Conservation (phyloP, 2,888 invertebrate genomes). For the Lasioglossum morio region DNA sequence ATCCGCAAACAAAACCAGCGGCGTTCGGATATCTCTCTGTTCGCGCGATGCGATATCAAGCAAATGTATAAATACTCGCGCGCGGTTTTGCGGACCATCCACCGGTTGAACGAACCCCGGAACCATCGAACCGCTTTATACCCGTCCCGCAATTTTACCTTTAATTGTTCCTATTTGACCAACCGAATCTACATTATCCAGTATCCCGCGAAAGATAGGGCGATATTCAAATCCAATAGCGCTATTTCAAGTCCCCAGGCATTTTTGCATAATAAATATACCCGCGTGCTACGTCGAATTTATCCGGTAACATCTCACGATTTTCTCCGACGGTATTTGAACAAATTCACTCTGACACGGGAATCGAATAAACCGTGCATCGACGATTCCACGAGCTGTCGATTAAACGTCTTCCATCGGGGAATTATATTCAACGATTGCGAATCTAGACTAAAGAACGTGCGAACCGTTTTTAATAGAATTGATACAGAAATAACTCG, state of each 20-base stretch:
- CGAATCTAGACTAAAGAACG: background rate
- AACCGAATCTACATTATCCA: background rate
- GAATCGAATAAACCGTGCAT: background rate
- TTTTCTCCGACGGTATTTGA: background rate
- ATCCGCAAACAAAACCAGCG: slow-evolving; percentile 53
- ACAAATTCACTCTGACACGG: background rate
- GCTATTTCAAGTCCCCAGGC: background rate
- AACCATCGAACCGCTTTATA: slow-evolving; percentile 5
- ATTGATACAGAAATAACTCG: background rate
- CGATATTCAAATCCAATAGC: background rate
- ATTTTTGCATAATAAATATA: background rate
- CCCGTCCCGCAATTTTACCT: background rate
- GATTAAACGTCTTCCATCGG: background rate
- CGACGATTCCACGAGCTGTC: background rate
- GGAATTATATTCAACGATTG: background rate
- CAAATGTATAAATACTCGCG: slow-evolving; percentile 45
- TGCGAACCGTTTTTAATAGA: too few relatives aligned
- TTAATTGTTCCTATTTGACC: slow-evolving; percentile 2
- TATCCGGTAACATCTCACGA: too few relatives aligned
- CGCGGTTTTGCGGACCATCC: background rate
- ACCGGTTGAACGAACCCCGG: background rate
- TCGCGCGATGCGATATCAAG: slow-evolving; percentile 42
- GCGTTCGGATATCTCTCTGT: slow-evolving; percentile 8
- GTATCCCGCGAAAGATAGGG: background rate
- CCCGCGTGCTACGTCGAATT: background rate